These are phyloP conservation scores for Dryomyza anilis DNA, from an alignment of 2,888 invertebrate genomes.

Conservation along the genomic window DNA sequence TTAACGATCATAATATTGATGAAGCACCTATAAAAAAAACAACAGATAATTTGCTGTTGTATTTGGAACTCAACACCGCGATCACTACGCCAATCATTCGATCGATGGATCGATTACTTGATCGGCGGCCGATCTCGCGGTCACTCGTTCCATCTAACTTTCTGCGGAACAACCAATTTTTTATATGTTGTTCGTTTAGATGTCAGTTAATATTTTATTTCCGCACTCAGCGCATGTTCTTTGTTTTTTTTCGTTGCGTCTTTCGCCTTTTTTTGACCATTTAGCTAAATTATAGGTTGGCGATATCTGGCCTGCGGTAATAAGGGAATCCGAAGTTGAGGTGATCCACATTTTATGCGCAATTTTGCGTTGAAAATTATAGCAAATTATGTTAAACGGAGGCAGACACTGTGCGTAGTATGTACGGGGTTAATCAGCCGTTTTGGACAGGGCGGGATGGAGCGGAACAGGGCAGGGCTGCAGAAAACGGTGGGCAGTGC, in stretches of 20 bases:
- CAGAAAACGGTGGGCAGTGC: background rate
- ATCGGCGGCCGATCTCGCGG: background rate
- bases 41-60: background rate
- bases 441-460: background rate
- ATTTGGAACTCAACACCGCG: slow-evolving; percentile 7
- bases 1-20: slow-evolving; percentile 15
- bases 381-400: slow-evolving; percentile 60
- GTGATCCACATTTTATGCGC: slow-evolving; percentile 19
- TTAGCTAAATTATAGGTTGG: slow-evolving; percentile 58
- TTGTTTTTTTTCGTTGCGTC: background rate
- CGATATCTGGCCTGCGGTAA: background rate
- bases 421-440: background rate
- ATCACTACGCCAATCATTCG: background rate
- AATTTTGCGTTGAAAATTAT: slow-evolving; percentile 55
- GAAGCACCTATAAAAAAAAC: background rate
- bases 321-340: background rate
- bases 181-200: slow-evolving; percentile 10
- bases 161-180: slow-evolving; percentile 6
- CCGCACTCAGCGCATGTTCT: slow-evolving; percentile 46
- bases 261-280: slow-evolving; percentile 43
- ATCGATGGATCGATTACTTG: background rate
- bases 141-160: background rate
- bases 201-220: slow-evolving; percentile 53
- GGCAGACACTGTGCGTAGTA: slow-evolving; percentile 39
- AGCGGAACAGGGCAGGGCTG: background rate